phyloP scores from a whole-genome alignment of 2,113 vertebrate genomes.

The Myotis lucifugus region DNA sequence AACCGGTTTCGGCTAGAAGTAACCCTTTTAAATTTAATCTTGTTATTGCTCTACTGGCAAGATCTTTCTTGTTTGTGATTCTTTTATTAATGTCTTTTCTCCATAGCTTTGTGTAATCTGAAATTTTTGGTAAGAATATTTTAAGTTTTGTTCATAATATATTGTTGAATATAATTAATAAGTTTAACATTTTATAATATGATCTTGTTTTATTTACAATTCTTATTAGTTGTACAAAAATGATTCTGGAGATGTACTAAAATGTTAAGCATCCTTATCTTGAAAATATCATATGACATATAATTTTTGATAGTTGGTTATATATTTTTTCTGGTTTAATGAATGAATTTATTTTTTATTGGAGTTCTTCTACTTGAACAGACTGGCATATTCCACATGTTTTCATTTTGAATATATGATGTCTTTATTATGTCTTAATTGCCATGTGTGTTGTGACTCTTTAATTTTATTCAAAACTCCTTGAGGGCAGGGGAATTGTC shows the following conservation, averaged over 20 bases:
- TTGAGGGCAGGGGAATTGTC: neutral
- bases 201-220: neutral
- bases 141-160: neutral
- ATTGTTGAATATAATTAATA: neutral
- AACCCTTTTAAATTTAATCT: neutral
- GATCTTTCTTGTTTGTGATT: neutral
- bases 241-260: neutral
- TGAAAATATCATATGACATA: neutral
- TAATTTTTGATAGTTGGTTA: neutral
- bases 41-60: neutral
- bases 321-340: neutral
- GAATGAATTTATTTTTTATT: neutral
- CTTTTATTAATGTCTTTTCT: neutral
- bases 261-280: neutral
- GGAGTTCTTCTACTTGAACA: neutral
- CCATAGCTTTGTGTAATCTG: neutral
- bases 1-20: no score
- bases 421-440: neutral
- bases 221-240: neutral
- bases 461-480: neutral
- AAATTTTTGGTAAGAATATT: neutral
- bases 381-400: neutral
- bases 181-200: neutral
- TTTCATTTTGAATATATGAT: neutral
- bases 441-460: neutral